These are phyloP conservation scores for Istiophorus platypterus DNA, from an alignment of 2,113 vertebrate species.

Conservation along the genomic window DNA sequence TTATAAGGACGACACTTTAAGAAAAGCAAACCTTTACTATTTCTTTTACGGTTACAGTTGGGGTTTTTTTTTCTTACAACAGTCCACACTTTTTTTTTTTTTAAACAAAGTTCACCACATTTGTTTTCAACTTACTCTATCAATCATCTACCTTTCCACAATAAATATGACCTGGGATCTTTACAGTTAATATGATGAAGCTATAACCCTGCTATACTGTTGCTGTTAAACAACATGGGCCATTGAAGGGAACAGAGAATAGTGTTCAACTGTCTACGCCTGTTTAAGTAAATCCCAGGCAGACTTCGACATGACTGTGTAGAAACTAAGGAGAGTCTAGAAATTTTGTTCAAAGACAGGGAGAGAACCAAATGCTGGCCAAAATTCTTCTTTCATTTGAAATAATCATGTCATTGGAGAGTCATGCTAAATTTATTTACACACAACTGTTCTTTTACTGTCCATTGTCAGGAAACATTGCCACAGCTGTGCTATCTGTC, in stretches of 20 bases:
- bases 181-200: neutral
- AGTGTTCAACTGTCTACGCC: too few relatives aligned
- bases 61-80: neutral
- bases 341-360: neutral
- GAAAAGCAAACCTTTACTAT: neutral
- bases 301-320: neutral
- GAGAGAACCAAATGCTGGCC: neutral
- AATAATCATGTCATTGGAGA: conserved; percentile 12
- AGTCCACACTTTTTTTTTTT: neutral
- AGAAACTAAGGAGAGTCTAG: neutral
- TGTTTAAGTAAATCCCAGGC: neutral
- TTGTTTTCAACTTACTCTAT: neutral
- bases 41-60: neutral
- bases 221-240: neutral
- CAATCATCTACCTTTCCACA: neutral
- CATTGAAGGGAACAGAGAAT: neutral
- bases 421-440: conserved; percentile 9
- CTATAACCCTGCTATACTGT: neutral
- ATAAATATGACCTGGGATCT: neutral
- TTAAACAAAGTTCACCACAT: neutral
- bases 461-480: conserved; percentile 1
- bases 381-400: neutral
- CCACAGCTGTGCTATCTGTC: conserved; percentile 15
- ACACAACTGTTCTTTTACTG: neutral
- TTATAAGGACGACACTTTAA: neutral